Base-by-base conservation (phyloP, 2,888 invertebrate species). In the Sesamia inferens region DNA sequence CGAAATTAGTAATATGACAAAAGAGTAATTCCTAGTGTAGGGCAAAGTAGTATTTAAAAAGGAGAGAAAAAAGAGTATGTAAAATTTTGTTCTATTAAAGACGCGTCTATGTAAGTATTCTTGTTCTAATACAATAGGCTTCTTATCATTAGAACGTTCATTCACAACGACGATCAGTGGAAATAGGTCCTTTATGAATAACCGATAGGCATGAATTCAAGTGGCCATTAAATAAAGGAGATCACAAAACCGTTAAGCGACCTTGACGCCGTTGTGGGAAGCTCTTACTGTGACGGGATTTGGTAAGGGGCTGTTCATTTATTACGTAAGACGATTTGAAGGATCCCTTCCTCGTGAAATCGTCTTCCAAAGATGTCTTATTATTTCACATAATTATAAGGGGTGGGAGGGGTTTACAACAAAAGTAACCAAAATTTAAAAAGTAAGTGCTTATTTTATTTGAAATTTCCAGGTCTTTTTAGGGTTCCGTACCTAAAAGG, bases 201-300 rank as follows among this genome's bases (percentile, higher is more conserved):
- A 84, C 79, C 83, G 85, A 85, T 84, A 82, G 82, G 71, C 76
- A 78, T 80, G 84, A 88, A 85, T 85, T 87, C 86, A 88, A 89
- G 88, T 84, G 85, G 82, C 78, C 75, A 84, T 88, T 89, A 89
- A 88, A 88, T 89, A 86, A 87, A 87, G 87, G 77, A 87, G 82
- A 88, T 90, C 83, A 79, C 78, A 81, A 87, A 83, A 78, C 74
- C 84, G 87, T 88, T 88, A 90, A 85, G 71, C 72, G 73, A 74
- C 82, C 78, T 79, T 76, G 73, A 71, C 63, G 51, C 66, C 62
- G 61, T 65, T 71, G 72, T 70, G 71, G 57, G 67, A 72, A 73
- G 71, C 65, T 63, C 19, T 62, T 75, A 73, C 63, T 71, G 48
- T 13, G 68, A 57, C 58, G 22, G 44, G n/a, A 59, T 55, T 39